Percentiles rank a stretch among this genome's conserved stretches.
Evolutionary conservation across 2,888 invertebrate species (phyloP).

Genomic region (Catocala fraxini): DNA sequence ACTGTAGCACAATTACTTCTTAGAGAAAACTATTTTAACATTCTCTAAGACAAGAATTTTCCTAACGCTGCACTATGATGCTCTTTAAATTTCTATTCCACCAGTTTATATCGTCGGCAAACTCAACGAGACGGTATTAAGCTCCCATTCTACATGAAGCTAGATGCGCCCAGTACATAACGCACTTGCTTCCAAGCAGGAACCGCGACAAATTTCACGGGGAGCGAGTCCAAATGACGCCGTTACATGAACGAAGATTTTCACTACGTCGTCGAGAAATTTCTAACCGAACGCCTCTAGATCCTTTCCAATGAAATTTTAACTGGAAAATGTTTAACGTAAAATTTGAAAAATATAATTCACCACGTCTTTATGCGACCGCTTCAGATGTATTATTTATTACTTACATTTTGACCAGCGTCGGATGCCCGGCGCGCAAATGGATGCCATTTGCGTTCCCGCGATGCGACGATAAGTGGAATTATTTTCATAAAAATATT

Average conservation of each 20-base stretch:
- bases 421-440: slow-evolving; percentile 25
- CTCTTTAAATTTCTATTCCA: slow-evolving; percentile 44
- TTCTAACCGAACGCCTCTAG: slow-evolving; percentile 75
- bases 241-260: slow-evolving; percentile 74
- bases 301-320: slow-evolving; percentile 34
- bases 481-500: slow-evolving; percentile 76
- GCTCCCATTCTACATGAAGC: slow-evolving; percentile 55
- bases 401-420: slow-evolving; percentile 33
- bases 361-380: slow-evolving; percentile 21
- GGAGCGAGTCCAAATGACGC: slow-evolving; percentile 68
- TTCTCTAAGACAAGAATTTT: slow-evolving; percentile 37
- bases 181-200: slow-evolving; percentile 55
- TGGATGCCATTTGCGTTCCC: slow-evolving; percentile 46
- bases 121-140: slow-evolving; percentile 50
- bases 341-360: slow-evolving; percentile 42
- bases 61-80: slow-evolving; percentile 33
- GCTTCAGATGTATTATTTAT: slow-evolving; percentile 43
- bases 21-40: slow-evolving; percentile 20
- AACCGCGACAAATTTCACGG: slow-evolving; percentile 83
- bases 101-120: slow-evolving; percentile 39
- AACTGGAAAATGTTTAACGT: slow-evolving; percentile 27
- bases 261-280: slow-evolving; percentile 66
- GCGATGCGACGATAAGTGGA: slow-evolving; percentile 60
- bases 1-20: not conserved
- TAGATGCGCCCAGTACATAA: slow-evolving; percentile 58